Evolutionary conservation across 2,797 vertebrate genomes (phyloP).

Genomic region (Furcifer pardalis): DNA sequence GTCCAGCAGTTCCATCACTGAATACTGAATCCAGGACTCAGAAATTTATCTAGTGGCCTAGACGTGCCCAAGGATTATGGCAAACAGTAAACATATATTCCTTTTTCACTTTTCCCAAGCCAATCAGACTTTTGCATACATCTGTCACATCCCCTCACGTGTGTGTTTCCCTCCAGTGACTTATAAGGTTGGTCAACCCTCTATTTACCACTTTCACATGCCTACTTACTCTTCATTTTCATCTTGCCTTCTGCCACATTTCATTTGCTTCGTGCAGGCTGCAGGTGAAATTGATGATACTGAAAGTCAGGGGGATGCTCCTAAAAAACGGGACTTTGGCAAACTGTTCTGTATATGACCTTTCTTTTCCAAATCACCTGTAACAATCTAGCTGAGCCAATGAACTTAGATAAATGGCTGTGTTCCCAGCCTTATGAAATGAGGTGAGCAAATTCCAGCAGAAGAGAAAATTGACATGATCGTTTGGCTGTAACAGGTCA

Average conservation of each 20-base stretch:
- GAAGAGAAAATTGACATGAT: slow-evolving; percentile 49
- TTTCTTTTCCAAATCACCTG: slow-evolving; percentile 73
- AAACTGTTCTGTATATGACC: slow-evolving; percentile 63
- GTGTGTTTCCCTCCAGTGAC: slow-evolving; percentile 42
- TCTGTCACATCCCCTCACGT: not conserved
- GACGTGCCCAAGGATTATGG: not conserved
- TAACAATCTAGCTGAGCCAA: slow-evolving; percentile 68
- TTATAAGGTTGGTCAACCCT: slow-evolving; percentile 63
- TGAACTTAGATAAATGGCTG: slow-evolving; percentile 61
- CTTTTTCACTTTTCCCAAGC: not conserved
- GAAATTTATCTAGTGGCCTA: not conserved
- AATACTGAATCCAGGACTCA: not conserved
- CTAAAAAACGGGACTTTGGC: slow-evolving; percentile 62
- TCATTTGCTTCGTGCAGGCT: slow-evolving; percentile 63
- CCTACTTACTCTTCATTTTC: slow-evolving; percentile 54
- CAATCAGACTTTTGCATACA: not conserved
- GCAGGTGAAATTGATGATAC: slow-evolving; percentile 64
- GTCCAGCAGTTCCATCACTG: not conserved
- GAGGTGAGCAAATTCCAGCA: slow-evolving; percentile 63
- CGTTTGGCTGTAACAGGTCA: slow-evolving; percentile 24
- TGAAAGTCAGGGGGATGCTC: slow-evolving; percentile 59
- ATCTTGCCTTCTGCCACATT: slow-evolving; percentile 65
- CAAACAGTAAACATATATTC: not conserved
- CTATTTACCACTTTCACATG: slow-evolving; percentile 52
- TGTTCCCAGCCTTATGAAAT: slow-evolving; percentile 62